These are phyloP conservation scores for Phania funesta DNA, from an alignment of 2,888 invertebrate species.

Conservation along the genomic window DNA sequence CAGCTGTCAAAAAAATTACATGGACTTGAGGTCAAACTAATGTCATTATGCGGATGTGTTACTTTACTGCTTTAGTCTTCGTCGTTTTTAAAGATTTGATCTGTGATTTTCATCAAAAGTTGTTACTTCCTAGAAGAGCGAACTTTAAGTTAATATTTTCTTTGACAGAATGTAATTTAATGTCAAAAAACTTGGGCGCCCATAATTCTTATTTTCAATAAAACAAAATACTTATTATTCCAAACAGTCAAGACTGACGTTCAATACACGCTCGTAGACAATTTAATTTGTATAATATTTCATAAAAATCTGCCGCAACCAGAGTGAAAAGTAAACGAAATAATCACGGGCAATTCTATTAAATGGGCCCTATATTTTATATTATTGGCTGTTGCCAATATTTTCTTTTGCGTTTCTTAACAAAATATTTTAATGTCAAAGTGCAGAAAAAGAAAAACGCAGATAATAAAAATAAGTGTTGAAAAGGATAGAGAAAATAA, in stretches of 20 bases:
- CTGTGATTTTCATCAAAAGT: too few relatives aligned
- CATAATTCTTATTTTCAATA: constrained; percentile 10
- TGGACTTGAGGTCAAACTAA: too few relatives aligned
- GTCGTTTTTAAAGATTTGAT: too few relatives aligned
- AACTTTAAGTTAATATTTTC: not conserved
- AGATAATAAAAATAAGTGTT: constrained; percentile 20
- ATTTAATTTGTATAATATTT: constrained; percentile 46
- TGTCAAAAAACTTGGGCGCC: not conserved
- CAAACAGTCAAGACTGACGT: constrained; percentile 3
- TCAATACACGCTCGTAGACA: constrained; percentile 10
- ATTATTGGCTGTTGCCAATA: constrained; percentile 5
- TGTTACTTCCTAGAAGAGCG: not conserved
- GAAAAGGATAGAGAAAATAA: not conserved
- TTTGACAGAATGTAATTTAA: constrained; percentile 19
- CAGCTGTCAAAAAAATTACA: too few relatives aligned
- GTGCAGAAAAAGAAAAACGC: constrained; percentile 14
- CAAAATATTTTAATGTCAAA: constrained; percentile 32
- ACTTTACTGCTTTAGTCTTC: too few relatives aligned
- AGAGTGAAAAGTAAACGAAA: constrained; percentile 42
- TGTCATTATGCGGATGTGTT: too few relatives aligned
- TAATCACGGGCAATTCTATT: constrained; percentile 58
- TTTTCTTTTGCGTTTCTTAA: not conserved
- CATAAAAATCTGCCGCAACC: constrained; percentile 26
- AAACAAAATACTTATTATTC: constrained; percentile 40
- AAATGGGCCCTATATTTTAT: constrained; percentile 54